These are phyloP conservation scores for Vanacampus margaritifer DNA, from an alignment of 2,113 vertebrate species.

Conservation along the genomic window DNA sequence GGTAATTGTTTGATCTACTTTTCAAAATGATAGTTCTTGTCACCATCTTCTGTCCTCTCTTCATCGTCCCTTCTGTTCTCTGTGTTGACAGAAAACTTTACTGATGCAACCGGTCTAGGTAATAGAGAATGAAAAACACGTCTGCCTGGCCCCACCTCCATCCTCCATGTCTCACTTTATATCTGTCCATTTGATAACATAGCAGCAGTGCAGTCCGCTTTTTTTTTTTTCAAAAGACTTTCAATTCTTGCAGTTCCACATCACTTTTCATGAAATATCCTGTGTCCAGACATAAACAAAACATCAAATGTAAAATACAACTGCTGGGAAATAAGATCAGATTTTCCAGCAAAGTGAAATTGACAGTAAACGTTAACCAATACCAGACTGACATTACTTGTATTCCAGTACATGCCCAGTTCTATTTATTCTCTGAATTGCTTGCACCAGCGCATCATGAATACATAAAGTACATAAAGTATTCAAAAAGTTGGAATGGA, in stretches of 20 bases:
- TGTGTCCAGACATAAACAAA: background rate
- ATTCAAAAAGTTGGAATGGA: background rate
- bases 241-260: background rate
- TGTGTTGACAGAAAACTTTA: constrained; percentile 83
- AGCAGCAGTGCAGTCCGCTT: constrained; percentile 51
- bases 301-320: background rate
- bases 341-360: background rate
- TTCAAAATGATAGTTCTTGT: background rate
- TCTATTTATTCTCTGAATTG: background rate
- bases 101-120: constrained; percentile 79
- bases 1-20: background rate
- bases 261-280: background rate
- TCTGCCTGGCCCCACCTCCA: constrained; percentile 26
- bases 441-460: background rate
- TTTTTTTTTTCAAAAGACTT: background rate
- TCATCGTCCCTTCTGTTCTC: constrained; percentile 51
- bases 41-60: constrained; percentile 19
- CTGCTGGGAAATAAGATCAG: background rate
- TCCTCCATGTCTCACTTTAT: constrained; percentile 3
- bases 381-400: background rate
- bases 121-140: constrained; percentile 60
- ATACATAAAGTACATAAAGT: background rate
- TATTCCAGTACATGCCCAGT: background rate
- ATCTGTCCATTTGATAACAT: constrained; percentile 6
- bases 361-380: background rate